Base-by-base conservation (phyloP, 2,113 vertebrate genomes). In the Ictalurus punctatus region DNA sequence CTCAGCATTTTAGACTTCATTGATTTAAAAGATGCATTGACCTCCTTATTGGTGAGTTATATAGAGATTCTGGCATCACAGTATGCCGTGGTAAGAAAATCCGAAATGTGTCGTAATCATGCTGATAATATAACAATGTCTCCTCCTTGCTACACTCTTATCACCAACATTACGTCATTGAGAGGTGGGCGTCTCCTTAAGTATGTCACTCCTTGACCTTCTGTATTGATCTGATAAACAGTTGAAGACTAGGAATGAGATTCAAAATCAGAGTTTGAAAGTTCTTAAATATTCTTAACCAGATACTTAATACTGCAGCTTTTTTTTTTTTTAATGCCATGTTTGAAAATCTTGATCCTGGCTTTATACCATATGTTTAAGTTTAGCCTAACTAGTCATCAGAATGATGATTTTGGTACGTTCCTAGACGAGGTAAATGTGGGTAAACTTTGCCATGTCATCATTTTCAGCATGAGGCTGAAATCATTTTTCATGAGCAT, bases 391-490 rank as follows among this genome's bases (percentile, higher is more conserved):
- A 86, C 34, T 25, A 30, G 17, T 85, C 65, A 44, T 85, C n/a
- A 48, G 44, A 48, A 48, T 48, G 44, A 48, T 40, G 0, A 40
- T 48, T 48, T 82, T 73, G 83, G 21, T 67, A 30, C 27, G 44
- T 48, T 30, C 23, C 9, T n/a, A 0, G 17, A 30, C 0, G 9
- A 56, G 34, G 48, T 81, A 88, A 88, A 88, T 54, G 59, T 27
- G 59, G 44, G 27, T 30, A 88, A 85, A 90, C 61, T 69, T 81
- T 71, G 69, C 6, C 80, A 81, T 54, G 89, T n/a, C 40, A 2
- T 78, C 40, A 78, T 27, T 52, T 52, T 2, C 23, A 34, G 0
- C 4, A 25, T 19, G 30, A 58, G 54, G 17, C 3, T 58, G 79
- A 58, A 6, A 12, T 58, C 8, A 58, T 65, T 10, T 21, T 37